A percentile compares a stretch with the other conserved stretches of the same genome.
Evolutionary conservation across 2,888 invertebrate species (phyloP).

Genomic region (Aproaerema taeniolella): DNA sequence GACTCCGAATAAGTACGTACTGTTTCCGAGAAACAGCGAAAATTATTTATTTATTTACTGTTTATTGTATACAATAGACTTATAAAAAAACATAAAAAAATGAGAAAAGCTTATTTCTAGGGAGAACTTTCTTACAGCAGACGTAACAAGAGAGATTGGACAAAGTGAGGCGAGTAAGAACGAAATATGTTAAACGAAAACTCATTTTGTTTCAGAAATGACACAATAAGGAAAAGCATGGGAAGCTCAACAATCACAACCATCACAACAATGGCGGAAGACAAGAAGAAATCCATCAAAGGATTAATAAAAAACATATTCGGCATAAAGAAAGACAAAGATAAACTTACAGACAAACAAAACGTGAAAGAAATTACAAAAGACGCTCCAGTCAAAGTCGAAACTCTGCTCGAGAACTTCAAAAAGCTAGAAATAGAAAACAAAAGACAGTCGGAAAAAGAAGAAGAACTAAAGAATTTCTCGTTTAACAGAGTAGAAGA

Average conservation of each 20-base stretch:
- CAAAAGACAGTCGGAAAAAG: constrained; percentile 21
- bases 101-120: too few relatives aligned
- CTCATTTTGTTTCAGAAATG: constrained; percentile 6
- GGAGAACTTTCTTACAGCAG: too few relatives aligned
- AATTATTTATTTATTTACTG: too few relatives aligned
- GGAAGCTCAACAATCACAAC: neutral
- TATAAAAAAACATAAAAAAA: too few relatives aligned
- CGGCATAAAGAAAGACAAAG: constrained; percentile 27
- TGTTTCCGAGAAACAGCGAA: too few relatives aligned
- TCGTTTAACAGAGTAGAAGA: constrained; percentile 20
- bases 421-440: constrained; percentile 31
- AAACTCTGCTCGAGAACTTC: constrained; percentile 35
- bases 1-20: too few relatives aligned
- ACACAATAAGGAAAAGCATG: constrained; percentile 4
- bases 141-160: too few relatives aligned
- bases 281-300: constrained; percentile 43
- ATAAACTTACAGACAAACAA: constrained; percentile 19
- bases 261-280: constrained; percentile 32
- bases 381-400: constrained; percentile 24
- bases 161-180: too few relatives aligned
- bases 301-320: constrained; percentile 30
- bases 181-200: too few relatives aligned
- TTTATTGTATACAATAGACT: too few relatives aligned
- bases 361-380: constrained; percentile 13
- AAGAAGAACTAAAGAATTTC: constrained; percentile 46